Conservation (phyloP, 2,797 vertebrate species). For the Todus mexicanus region DNA sequence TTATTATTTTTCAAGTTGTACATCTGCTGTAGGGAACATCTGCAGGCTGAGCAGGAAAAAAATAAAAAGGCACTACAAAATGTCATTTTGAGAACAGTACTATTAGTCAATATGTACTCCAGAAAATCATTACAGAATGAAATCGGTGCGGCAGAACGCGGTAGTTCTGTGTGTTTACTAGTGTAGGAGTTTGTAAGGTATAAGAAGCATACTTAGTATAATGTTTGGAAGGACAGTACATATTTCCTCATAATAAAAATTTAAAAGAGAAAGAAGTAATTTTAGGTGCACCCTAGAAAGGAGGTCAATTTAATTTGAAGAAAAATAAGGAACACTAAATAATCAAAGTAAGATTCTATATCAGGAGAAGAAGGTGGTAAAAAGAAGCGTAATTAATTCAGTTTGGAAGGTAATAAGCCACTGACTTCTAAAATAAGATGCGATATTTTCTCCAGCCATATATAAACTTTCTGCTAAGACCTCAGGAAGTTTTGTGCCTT, state of each 20-base stretch:
- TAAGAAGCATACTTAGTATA: not conserved
- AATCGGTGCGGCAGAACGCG: not conserved
- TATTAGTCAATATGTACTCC: not conserved
- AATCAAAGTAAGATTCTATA: not conserved
- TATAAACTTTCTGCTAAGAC: not conserved
- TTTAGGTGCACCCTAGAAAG: not conserved
- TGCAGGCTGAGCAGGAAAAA: not conserved
- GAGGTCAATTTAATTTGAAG: not conserved
- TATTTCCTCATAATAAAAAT: not conserved
- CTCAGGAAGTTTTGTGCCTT: not conserved
- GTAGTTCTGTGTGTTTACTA: not conserved
- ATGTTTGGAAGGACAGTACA: not conserved
- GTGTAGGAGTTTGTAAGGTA: not conserved
- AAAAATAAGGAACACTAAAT: not conserved
- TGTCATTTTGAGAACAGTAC: not conserved
- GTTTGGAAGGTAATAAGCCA: not conserved
- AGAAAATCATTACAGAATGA: not conserved
- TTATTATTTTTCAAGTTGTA: conserved; percentile 24
- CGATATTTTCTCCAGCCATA: not conserved
- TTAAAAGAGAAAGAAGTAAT: not conserved
- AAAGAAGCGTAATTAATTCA: not conserved
- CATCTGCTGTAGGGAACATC: conserved; percentile 22
- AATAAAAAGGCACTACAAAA: not conserved
- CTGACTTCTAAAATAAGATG: not conserved
- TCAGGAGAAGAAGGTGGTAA: not conserved